Percentiles rank a stretch among this genome's conserved stretches.
These are phyloP conservation scores for Lynx canadensis DNA, from an alignment of 2,113 vertebrate genomes.

Conservation along the genomic window DNA sequence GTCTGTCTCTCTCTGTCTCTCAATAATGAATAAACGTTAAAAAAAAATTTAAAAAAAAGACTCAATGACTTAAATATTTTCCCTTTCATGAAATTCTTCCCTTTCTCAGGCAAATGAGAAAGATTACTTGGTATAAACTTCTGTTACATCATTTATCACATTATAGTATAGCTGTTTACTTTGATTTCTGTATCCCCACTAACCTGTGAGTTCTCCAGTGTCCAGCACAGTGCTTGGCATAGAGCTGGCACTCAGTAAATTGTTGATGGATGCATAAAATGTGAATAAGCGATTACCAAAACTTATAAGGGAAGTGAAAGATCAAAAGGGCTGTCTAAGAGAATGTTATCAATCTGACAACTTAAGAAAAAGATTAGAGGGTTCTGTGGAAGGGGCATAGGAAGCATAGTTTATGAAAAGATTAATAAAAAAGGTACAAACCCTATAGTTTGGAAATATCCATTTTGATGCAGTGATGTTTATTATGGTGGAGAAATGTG, in stretches of 20 bases:
- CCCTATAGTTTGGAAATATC: background rate
- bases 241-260: background rate
- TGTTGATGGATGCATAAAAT: background rate
- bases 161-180: background rate
- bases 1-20: too few species aligned
- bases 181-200: background rate
- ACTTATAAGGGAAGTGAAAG: background rate
- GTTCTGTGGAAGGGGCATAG: background rate
- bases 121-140: background rate
- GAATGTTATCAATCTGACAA: background rate
- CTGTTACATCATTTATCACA: background rate
- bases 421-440: background rate
- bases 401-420: constrained; percentile 1
- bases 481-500: background rate
- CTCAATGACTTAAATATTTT: background rate
- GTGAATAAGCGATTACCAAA: background rate
- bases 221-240: background rate
- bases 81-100: background rate
- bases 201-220: background rate
- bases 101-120: background rate
- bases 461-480: background rate
- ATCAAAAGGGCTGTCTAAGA: background rate
- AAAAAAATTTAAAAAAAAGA: too few species aligned
- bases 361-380: background rate
- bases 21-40: too few species aligned